Conservation (phyloP, 2,113 vertebrate genomes). For the Psophia crepitans region DNA sequence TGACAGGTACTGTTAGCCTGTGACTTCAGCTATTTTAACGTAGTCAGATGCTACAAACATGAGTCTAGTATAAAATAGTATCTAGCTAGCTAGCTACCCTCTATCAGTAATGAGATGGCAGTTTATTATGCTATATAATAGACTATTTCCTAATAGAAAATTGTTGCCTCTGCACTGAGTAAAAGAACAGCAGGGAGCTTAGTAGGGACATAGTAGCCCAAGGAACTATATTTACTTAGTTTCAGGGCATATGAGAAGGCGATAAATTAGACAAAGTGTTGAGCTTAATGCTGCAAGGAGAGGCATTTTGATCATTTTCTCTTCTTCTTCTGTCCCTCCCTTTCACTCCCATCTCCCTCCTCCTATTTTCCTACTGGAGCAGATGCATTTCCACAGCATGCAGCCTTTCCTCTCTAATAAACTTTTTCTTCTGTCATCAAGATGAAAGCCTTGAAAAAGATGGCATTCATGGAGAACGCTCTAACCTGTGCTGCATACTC, state of each 20-base stretch:
- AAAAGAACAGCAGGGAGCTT: background rate
- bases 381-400: background rate
- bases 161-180: background rate
- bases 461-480: background rate
- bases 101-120: background rate
- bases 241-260: background rate
- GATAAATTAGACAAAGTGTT: background rate
- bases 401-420: background rate
- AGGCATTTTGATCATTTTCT: background rate
- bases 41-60: background rate
- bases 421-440: background rate
- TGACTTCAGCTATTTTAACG: conserved; percentile 23
- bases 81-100: background rate
- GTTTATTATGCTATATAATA: background rate
- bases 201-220: background rate
- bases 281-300: background rate
- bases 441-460: background rate
- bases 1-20: conserved; percentile 16
- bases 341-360: background rate
- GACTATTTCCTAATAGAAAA: background rate
- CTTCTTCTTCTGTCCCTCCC: background rate
- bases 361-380: background rate
- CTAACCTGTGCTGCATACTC: background rate
- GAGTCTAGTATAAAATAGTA: background rate
- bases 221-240: background rate